phyloP scores from a whole-genome alignment of 2,888 invertebrate species.

The Epistrophe eligans region DNA sequence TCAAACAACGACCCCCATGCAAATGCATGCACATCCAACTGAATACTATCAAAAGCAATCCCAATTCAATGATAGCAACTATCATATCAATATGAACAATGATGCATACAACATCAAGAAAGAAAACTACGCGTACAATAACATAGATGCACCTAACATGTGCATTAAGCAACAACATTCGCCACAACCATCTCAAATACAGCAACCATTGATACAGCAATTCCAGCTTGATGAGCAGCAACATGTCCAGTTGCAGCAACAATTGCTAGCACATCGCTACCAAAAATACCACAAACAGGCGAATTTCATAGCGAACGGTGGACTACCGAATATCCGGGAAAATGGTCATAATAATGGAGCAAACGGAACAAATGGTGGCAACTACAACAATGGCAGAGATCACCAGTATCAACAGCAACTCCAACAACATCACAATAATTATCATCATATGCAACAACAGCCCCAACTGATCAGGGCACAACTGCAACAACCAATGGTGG shows the following conservation, averaged over 20 bases:
- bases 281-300: constrained; percentile 82
- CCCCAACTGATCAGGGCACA: constrained; percentile 64
- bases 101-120: constrained; percentile 82
- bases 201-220: constrained; percentile 80
- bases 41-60: constrained; percentile 83
- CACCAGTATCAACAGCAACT: constrained; percentile 73
- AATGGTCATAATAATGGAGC: constrained; percentile 79
- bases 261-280: constrained; percentile 80
- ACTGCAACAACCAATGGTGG: constrained; percentile 84
- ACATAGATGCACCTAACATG: constrained; percentile 79
- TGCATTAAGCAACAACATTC: constrained; percentile 76
- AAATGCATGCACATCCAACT: constrained; percentile 80
- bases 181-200: constrained; percentile 56
- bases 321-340: constrained; percentile 82
- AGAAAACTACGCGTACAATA: constrained; percentile 80
- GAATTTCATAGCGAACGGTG: constrained; percentile 81
- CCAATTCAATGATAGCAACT: constrained; percentile 81
- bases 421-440: constrained; percentile 55
- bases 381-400: constrained; percentile 72
- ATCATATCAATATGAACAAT: constrained; percentile 81
- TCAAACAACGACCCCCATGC: constrained; percentile 70
- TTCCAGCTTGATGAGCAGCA: constrained; percentile 80
- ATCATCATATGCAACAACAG: constrained; percentile 59
- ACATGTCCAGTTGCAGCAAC: constrained; percentile 77
- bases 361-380: constrained; percentile 71